A percentile compares a stretch with the other conserved stretches of the same genome.
Conservation (phyloP, 2,113 vertebrate species). For the Ophiodon elongatus region DNA sequence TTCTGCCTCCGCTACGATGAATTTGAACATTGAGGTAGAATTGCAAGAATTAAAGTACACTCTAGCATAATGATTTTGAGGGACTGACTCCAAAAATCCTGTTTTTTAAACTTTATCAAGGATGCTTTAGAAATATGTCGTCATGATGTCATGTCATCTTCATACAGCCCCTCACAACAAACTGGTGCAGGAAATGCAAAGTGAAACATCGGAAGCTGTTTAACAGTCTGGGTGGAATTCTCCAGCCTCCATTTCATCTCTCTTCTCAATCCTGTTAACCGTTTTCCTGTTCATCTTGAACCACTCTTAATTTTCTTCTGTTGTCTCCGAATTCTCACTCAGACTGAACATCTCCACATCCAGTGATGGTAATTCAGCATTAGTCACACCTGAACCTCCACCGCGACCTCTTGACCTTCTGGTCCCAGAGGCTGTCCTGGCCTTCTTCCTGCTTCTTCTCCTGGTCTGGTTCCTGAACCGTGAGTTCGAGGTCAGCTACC, state of each 20-base stretch:
- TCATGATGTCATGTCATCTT: not conserved
- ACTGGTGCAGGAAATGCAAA: not conserved
- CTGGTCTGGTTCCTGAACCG: conserved; percentile 98
- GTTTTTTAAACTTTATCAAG: not conserved
- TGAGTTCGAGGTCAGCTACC: conserved; percentile 98
- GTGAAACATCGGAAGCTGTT: not conserved
- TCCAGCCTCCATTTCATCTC: not conserved
- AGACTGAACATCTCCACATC: conserved; percentile 70
- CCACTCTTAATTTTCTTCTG: not conserved
- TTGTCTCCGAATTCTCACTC: conserved; percentile 19
- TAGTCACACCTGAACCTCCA: conserved; percentile 12
- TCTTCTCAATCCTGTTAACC: not conserved
- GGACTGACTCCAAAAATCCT: not conserved
- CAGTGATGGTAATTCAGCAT: conserved; percentile 17
- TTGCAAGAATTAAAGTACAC: not conserved
- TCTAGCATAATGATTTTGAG: not conserved
- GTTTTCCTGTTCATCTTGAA: not conserved
- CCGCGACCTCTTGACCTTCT: conserved; percentile 78
- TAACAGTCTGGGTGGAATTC: not conserved
- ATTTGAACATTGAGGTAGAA: not conserved
- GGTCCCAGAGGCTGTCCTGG: conserved; percentile 89
- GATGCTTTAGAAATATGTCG: not conserved
- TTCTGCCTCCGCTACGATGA: not conserved
- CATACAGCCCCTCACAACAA: not conserved
- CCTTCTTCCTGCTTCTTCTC: conserved; percentile 93